Conservation (phyloP, 2,113 vertebrate species). For the Trogon melanurus region DNA sequence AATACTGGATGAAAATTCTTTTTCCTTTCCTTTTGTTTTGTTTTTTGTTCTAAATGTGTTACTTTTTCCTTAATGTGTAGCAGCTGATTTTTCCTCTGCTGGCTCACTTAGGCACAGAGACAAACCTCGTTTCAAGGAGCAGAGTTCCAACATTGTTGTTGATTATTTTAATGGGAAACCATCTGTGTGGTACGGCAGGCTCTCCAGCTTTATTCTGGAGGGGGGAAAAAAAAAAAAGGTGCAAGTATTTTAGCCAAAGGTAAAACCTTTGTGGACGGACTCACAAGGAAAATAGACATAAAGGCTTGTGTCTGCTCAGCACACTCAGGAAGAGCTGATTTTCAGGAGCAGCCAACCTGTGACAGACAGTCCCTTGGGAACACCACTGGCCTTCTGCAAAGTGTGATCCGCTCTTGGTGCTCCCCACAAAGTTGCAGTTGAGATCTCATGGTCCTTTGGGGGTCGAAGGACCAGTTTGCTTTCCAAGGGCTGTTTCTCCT, state of each 20-base stretch:
- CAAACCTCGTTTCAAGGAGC: slow-evolving; percentile 52
- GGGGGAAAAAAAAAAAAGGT: background rate
- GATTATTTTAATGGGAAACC: slow-evolving; percentile 51
- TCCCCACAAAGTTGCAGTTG: background rate
- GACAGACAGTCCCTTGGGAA: background rate
- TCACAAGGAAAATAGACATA: background rate
- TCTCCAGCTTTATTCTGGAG: background rate
- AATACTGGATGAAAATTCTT: slow-evolving; percentile 36
- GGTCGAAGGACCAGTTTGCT: background rate
- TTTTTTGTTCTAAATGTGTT: slow-evolving; percentile 28
- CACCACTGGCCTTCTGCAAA: background rate
- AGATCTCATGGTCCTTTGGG: background rate
- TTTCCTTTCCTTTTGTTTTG: slow-evolving; percentile 18
- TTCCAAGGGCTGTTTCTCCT: background rate
- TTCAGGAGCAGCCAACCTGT: background rate
- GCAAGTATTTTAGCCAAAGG: background rate
- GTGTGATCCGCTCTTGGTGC: background rate
- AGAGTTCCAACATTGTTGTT: slow-evolving; percentile 51
- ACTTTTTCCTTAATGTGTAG: slow-evolving; percentile 54
- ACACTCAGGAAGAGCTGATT: fast-evolving
- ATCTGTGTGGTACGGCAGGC: slow-evolving; percentile 4
- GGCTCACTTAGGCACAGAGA: slow-evolving; percentile 27
- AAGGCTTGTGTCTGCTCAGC: background rate
- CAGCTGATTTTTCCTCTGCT: slow-evolving; percentile 50
- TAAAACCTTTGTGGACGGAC: background rate